Conservation (phyloP, 2,888 invertebrate genomes). For the Gastrophysa polygoni region DNA sequence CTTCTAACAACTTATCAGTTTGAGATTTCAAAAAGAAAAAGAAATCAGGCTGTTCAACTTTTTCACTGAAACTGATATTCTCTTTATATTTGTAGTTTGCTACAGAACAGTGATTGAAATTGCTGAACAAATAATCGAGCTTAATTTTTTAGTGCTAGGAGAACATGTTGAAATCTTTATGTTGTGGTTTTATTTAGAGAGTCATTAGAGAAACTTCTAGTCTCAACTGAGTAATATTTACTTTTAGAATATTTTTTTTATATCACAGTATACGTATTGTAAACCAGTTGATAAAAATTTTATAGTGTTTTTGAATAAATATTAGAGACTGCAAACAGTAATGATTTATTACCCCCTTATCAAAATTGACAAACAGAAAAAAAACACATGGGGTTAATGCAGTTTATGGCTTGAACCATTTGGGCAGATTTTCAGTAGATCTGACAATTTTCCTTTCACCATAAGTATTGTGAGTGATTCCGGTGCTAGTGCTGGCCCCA, state of each 20-base stretch:
- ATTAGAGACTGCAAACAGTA: not conserved
- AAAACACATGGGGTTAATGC: not conserved
- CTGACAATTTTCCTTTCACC: constrained; percentile 40
- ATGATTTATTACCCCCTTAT: not conserved
- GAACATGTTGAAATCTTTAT: not conserved
- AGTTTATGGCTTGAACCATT: constrained; percentile 54
- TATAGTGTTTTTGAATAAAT: not conserved
- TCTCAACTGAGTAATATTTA: not conserved
- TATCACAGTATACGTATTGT: not conserved
- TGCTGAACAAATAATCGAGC: not conserved
- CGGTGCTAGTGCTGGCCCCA: constrained; percentile 50
- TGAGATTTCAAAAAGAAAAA: no score
- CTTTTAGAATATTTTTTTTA: not conserved
- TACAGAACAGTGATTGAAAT: not conserved
- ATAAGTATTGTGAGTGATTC: constrained; percentile 34
- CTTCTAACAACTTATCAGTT: no score
- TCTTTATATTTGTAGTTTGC: not conserved
- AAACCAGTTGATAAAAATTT: not conserved
- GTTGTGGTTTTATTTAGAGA: not conserved
- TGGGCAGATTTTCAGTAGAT: constrained; percentile 52
- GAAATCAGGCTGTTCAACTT: no score
- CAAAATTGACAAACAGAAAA: not conserved
- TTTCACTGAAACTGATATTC: no score
- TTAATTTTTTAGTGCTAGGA: not conserved
- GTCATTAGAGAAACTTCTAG: not conserved